Conservation (phyloP, 2,888 invertebrate species). For the Cactoblastis cactorum region DNA sequence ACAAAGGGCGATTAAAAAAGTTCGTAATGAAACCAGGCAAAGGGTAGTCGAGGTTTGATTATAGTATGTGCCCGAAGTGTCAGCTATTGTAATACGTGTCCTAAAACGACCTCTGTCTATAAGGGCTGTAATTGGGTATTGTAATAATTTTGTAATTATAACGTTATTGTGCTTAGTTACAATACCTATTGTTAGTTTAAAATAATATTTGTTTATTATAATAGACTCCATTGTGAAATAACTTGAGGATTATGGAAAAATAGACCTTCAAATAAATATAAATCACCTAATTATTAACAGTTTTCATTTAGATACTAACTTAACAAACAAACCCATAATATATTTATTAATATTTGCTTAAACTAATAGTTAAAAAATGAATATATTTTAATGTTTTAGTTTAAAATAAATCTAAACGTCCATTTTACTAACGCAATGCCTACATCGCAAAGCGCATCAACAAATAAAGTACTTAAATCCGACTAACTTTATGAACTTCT, state of each 20-base stretch:
- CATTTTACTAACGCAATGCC: background rate
- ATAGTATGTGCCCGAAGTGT: conserved; percentile 19
- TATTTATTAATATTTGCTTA: no score
- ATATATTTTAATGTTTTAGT: no score
- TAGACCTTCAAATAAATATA: background rate
- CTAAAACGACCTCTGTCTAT: background rate
- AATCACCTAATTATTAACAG: background rate
- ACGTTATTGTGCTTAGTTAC: background rate
- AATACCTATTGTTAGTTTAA: background rate
- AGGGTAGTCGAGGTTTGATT: conserved; percentile 41
- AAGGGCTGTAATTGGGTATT: background rate
- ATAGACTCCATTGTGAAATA: background rate
- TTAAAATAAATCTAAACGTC: no score
- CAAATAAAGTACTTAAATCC: conserved; percentile 4
- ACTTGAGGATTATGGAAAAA: no score
- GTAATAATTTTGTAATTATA: background rate
- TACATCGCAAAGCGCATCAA: background rate
- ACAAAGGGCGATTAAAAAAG: conserved; percentile 78
- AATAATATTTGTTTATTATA: background rate
- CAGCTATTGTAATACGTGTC: conserved; percentile 19
- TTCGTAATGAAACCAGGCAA: conserved; percentile 74
- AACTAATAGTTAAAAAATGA: no score
- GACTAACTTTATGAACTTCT: background rate
- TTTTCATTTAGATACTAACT: no score
- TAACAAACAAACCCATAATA: no score